phyloP scores from a whole-genome alignment of 2,113 vertebrate genomes.

The Python bivittatus region DNA sequence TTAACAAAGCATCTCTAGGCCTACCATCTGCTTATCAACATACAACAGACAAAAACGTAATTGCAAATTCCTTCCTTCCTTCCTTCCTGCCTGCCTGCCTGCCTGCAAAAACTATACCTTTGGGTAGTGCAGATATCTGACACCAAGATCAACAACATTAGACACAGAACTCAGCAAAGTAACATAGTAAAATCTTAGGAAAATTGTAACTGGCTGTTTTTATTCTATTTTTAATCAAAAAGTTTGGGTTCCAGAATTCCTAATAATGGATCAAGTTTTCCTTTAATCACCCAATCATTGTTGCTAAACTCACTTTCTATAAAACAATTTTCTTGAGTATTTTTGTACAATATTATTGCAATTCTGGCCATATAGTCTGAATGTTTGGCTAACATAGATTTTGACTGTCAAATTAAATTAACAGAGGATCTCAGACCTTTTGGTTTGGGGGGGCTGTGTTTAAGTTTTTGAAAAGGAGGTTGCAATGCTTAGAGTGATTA shows the following conservation, averaged over 20 bases:
- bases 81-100: background rate
- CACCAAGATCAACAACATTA: background rate
- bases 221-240: background rate
- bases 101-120: background rate
- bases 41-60: too few species aligned
- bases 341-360: too few species aligned
- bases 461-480: too few species aligned
- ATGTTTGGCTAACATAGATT: too few species aligned
- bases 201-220: background rate
- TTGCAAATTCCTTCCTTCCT: background rate
- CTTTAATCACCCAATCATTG: background rate
- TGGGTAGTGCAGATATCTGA: background rate
- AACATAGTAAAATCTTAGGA: background rate
- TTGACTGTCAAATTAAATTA: too few species aligned
- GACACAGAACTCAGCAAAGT: background rate
- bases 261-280: background rate
- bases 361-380: too few species aligned
- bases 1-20: too few species aligned
- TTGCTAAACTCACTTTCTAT: background rate
- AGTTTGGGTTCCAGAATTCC: background rate
- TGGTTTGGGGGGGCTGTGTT: too few species aligned
- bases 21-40: too few species aligned
- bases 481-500: too few species aligned
- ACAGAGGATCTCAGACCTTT: too few species aligned
- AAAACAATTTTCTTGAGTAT: too few species aligned